A percentile compares a stretch with the other conserved stretches of the same genome.
Conservation (phyloP, 2,113 vertebrate genomes). For the Ceyx melanurus region DNA sequence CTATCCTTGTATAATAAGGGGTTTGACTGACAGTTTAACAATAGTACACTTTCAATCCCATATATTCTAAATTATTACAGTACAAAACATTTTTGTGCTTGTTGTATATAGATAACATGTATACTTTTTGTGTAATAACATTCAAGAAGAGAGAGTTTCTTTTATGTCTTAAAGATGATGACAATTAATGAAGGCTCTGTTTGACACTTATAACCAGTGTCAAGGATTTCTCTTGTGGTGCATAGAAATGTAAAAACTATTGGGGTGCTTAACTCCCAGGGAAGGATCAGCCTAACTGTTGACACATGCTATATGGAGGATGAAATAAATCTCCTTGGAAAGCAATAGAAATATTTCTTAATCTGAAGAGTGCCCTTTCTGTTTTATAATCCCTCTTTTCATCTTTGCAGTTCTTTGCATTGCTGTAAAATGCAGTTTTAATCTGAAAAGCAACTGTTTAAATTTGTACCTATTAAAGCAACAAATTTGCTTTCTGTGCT, state of each 20-base stretch:
- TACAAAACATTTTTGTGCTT: conserved; percentile 52
- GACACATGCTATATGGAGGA: background rate
- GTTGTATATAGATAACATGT: conserved; percentile 38
- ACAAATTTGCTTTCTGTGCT: background rate
- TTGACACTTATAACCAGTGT: conserved; percentile 45
- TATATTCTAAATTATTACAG: conserved; percentile 67
- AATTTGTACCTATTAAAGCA: background rate
- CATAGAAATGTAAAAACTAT: conserved; percentile 23
- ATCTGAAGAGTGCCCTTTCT: background rate
- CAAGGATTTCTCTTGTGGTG: conserved; percentile 50
- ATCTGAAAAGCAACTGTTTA: background rate
- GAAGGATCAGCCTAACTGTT: conserved; percentile 43
- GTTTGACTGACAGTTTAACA: conserved; percentile 73
- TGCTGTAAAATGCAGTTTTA: conserved; percentile 13
- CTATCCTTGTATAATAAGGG: conserved; percentile 58
- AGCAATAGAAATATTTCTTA: conserved; percentile 32
- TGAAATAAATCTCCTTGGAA: conserved; percentile 43
- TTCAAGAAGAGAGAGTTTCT: conserved; percentile 28
- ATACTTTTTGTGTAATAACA: conserved; percentile 47
- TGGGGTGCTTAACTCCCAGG: background rate
- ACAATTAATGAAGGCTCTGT: conserved; percentile 45
- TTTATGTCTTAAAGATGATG: conserved; percentile 33
- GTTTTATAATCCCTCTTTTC: conserved; percentile 26
- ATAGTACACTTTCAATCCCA: conserved; percentile 56
- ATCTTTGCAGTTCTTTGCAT: conserved; percentile 26